Evolutionary conservation across 2,888 invertebrate species (phyloP).

Genomic region (Clunio marinus): DNA sequence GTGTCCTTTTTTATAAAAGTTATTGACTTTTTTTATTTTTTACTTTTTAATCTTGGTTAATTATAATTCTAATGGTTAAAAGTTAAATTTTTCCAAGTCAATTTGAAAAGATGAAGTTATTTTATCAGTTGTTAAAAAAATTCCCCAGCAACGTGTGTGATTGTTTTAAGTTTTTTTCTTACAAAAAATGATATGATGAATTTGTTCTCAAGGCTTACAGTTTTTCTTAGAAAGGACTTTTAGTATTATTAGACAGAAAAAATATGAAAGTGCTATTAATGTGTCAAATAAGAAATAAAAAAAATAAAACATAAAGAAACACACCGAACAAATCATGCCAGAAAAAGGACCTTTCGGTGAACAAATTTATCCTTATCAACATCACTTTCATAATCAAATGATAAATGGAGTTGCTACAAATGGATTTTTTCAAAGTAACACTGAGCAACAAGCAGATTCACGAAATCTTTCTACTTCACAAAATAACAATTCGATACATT

Average conservation of each 20-base stretch:
- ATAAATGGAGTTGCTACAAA: conserved; percentile 32
- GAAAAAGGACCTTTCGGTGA: conserved; percentile 33
- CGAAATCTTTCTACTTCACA: neutral
- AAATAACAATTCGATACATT: conserved; percentile 52
- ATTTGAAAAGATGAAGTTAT: too few species aligned
- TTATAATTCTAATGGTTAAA: too few species aligned
- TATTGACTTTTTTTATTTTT: too few species aligned
- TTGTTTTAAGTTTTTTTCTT: too few species aligned
- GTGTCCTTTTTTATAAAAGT: neutral
- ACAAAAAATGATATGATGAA: too few species aligned
- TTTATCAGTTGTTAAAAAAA: too few species aligned
- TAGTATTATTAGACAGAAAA: neutral
- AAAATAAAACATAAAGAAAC: neutral
- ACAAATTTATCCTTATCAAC: conserved; percentile 28
- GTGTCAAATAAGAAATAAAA: neutral
- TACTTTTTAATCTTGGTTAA: too few species aligned
- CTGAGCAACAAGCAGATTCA: neutral
- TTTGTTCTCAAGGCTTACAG: neutral
- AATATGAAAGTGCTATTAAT: too few species aligned
- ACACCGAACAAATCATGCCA: neutral
- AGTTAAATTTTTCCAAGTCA: too few species aligned
- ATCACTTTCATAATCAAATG: conserved; percentile 36
- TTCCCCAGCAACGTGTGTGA: too few species aligned
- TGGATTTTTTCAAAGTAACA: conserved; percentile 35
- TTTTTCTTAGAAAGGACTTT: neutral